A percentile compares a stretch with the other conserved stretches of the same genome.
These are phyloP conservation scores for Parus major DNA, from an alignment of 2,113 vertebrate genomes.

Conservation along the genomic window DNA sequence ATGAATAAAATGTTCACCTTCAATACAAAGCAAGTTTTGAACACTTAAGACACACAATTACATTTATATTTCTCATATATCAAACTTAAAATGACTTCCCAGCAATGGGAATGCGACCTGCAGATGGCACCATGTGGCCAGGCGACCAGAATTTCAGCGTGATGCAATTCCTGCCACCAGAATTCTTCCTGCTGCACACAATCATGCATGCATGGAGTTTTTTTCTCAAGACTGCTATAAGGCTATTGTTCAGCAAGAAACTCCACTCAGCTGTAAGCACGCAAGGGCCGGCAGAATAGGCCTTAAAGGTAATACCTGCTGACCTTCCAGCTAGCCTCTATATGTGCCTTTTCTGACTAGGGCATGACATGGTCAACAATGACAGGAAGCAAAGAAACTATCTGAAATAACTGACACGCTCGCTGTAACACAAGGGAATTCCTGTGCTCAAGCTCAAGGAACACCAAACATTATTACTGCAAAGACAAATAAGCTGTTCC, in stretches of 20 bases:
- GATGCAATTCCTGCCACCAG: conserved; percentile 1
- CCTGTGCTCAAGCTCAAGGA: neutral
- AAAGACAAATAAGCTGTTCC: neutral
- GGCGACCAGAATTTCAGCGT: neutral
- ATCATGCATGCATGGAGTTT: neutral
- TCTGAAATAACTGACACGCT: accelerated
- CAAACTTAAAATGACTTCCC: neutral
- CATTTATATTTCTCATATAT: neutral
- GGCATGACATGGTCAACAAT: neutral
- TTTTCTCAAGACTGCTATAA: neutral
- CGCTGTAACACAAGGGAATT: neutral
- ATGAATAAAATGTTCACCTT: accelerated
- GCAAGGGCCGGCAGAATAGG: neutral
- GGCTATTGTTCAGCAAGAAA: neutral
- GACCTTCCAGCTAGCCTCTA: neutral
- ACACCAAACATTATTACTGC: neutral
- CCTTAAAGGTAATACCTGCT: neutral
- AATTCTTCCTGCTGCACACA: neutral
- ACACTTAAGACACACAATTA: neutral
- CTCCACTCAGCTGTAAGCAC: neutral
- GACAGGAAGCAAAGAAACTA: neutral
- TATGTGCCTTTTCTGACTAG: neutral
- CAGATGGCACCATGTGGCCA: conserved; percentile 12
- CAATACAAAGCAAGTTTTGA: neutral
- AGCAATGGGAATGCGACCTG: neutral